Evolutionary conservation across 2,113 vertebrate genomes (phyloP), one percentile per base, ranked within the genome.

Genomic region (Ciconia boyciana): DNA sequence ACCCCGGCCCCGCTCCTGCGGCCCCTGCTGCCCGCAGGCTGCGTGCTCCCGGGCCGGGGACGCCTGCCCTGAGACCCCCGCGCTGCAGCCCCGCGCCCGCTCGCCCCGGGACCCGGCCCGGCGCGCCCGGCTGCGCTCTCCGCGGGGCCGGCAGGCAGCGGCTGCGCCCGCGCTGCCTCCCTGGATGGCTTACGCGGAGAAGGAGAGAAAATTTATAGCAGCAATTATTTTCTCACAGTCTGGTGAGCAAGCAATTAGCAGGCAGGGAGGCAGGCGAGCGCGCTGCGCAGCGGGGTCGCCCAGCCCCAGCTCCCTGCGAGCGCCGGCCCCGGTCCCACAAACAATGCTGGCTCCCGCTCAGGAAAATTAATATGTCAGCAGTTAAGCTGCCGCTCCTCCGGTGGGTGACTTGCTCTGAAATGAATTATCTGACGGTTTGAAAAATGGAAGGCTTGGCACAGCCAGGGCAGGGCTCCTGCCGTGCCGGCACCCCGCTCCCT

Each of bases 221-320:
- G 96, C 96, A 94, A 94, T 98, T 97, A 96, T 88, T 96, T 97
- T 79, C 93, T 96, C 92, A 84, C 95, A 96, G 97, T 97, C 97
- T 95, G 96, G 97, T 81, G 92, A 95, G 85, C 89, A 96, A 93
- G 97, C 96, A 94, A 85, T 96, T 94, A 96, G 93, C 92, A 87
- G 92, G 71, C 92, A 76, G 91, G 96, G 91, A 92, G 76, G 78
- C 76, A 81, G 97, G 64, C 4, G 44, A 86, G 96, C 7, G 0
- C 10, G 22, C 82, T 1, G 24, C 10, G 5, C 87, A 68, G 36
- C 5, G 24, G 82, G 69, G 81, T 48, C 9, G 19, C 21, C 13
- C 87, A 48, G 52, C 77, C 82, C 64, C 29, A 7, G 52, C 75
- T 39, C 76, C 87, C 87, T 39, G 39, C 18, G 9, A 61, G 91